Percentiles rank a stretch among this genome's conserved stretches.
phyloP scores from a whole-genome alignment of 1,140 invertebrate genomes.

The Stegodyphus dumicola region DNA sequence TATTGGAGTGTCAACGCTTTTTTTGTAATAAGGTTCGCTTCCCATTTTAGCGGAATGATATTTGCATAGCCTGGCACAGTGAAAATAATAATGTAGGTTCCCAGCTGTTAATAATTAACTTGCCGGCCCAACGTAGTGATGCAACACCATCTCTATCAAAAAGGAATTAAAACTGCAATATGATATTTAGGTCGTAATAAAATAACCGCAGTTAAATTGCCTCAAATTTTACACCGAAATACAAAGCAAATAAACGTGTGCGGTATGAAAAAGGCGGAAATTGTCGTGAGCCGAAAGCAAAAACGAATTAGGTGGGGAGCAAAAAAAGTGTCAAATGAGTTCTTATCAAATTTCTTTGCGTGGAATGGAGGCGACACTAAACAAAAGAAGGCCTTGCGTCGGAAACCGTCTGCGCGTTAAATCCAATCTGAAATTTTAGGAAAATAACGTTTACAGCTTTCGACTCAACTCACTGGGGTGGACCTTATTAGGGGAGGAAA shows the following conservation, averaged over 20 bases:
- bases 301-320: not conserved
- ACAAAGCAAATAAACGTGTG: not conserved
- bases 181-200: too few species aligned
- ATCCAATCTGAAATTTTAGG: not conserved
- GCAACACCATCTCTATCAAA: too few species aligned
- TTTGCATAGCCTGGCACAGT: too few species aligned
- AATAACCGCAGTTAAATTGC: too few species aligned
- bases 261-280: not conserved
- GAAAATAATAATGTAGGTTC: too few species aligned
- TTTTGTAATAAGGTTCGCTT: too few species aligned
- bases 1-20: too few species aligned
- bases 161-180: too few species aligned
- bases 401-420: conserved; percentile 4
- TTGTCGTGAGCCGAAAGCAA: not conserved
- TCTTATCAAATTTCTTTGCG: not conserved
- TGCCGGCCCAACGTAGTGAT: too few species aligned
- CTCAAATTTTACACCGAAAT: too few species aligned
- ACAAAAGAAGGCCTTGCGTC: not conserved
- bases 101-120: too few species aligned
- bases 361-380: conserved; percentile 1
- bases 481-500: not conserved
- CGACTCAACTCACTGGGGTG: not conserved
- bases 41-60: too few species aligned
- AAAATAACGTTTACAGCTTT: conserved; percentile 9
- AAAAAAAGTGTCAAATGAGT: not conserved